Conservation (phyloP, 2,113 vertebrate genomes). For the Salminus brasiliensis region DNA sequence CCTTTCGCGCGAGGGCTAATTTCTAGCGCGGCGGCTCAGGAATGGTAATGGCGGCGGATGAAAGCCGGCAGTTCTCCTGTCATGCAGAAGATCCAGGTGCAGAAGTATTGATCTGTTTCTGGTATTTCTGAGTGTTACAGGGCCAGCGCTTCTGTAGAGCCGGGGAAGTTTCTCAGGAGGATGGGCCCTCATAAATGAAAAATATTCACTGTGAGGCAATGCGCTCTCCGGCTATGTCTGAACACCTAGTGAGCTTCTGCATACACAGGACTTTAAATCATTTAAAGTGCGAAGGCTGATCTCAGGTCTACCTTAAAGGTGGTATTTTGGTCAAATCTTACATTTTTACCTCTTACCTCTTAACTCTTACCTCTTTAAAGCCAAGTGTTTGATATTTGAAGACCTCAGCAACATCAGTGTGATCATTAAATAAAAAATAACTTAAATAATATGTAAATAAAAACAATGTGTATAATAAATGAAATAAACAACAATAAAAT, state of each 20-base stretch:
- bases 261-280: background rate
- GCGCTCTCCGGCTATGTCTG: background rate
- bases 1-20: background rate
- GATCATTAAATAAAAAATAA: too few species aligned
- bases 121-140: slow-evolving; percentile 13
- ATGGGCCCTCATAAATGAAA: background rate
- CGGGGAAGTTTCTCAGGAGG: background rate
- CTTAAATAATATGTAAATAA: too few species aligned
- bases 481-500: too few species aligned
- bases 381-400: too few species aligned
- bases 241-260: background rate
- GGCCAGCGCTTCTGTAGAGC: background rate
- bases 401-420: too few species aligned
- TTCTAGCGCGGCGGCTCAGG: background rate
- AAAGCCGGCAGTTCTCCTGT: background rate
- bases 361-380: too few species aligned
- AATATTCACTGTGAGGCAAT: background rate
- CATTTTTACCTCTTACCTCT: too few species aligned
- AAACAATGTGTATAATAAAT: too few species aligned
- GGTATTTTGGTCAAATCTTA: too few species aligned
- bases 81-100: slow-evolving; percentile 1
- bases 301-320: background rate
- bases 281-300: background rate
- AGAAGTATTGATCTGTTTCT: slow-evolving; percentile 25
- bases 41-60: slow-evolving; percentile 29